Percentiles rank a stretch among this genome's conserved stretches.
phyloP scores from a whole-genome alignment of 2,797 vertebrate genomes.

The Macrochelys suwanniensis region DNA sequence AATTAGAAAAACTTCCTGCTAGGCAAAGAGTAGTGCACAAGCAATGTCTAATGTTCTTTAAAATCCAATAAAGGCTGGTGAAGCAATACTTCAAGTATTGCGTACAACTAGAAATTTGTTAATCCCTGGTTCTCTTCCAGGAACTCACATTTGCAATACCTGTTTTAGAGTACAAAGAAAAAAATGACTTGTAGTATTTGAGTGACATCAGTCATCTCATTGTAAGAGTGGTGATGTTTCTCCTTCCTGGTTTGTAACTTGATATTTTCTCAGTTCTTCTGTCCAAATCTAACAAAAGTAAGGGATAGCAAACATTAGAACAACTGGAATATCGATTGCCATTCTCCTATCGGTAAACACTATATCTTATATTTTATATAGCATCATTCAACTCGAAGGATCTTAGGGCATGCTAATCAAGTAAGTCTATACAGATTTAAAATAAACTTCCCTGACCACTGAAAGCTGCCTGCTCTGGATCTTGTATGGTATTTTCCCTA shows the following conservation, averaged over 20 bases:
- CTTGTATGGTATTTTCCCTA: neutral
- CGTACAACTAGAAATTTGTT: neutral
- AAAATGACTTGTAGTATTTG: neutral
- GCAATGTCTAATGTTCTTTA: neutral
- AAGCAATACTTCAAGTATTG: neutral
- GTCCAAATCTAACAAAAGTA: neutral
- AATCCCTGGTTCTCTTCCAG: neutral
- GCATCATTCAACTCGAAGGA: neutral
- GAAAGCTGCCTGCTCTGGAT: neutral
- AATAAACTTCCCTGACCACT: neutral
- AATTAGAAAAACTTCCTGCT: neutral
- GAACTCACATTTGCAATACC: neutral
- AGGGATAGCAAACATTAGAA: neutral
- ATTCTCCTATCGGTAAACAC: neutral
- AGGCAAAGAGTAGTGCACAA: neutral
- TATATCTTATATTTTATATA: neutral
- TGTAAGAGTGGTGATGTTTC: neutral
- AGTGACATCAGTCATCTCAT: neutral
- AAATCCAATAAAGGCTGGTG: neutral
- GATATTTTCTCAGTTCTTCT: neutral
- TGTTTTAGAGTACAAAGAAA: neutral
- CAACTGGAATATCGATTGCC: neutral
- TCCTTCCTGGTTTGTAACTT: accelerated
- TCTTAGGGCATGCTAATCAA: neutral
- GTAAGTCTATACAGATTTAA: neutral